Evolutionary conservation across 2,113 vertebrate species (phyloP).

Genomic region (Antechinus flavipes): DNA sequence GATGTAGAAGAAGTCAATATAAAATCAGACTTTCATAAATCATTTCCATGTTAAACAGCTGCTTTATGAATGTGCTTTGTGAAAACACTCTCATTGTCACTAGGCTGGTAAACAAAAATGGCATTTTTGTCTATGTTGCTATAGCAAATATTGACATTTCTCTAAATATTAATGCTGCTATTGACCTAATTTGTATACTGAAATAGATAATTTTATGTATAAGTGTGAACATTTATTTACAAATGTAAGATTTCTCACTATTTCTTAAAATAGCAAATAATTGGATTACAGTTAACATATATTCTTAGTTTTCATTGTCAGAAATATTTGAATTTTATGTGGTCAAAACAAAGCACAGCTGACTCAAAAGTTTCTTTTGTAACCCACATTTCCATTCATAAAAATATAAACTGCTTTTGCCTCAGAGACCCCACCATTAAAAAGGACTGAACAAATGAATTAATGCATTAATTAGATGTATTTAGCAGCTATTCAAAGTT

Average conservation of each 20-base stretch:
- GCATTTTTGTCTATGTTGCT: slow-evolving; percentile 1
- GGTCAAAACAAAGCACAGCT: not conserved
- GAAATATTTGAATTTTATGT: not conserved
- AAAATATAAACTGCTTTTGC: slow-evolving; percentile 39
- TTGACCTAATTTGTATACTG: not conserved
- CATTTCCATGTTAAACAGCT: slow-evolving; percentile 72
- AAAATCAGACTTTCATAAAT: slow-evolving; percentile 73
- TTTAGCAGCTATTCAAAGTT: slow-evolving; percentile 17
- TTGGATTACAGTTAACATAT: not conserved
- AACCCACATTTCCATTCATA: not conserved
- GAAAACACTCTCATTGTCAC: slow-evolving; percentile 36
- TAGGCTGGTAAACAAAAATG: not conserved
- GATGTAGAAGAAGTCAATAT: slow-evolving; percentile 49
- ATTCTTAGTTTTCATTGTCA: not conserved
- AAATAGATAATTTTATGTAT: slow-evolving; percentile 8
- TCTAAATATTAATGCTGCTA: not conserved
- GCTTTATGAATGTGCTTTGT: slow-evolving; percentile 58
- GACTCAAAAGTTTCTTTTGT: slow-evolving; percentile 32
- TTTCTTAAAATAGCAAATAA: not conserved
- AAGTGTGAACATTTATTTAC: not conserved
- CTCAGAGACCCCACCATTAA: not conserved
- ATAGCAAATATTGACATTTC: not conserved
- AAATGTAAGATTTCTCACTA: not conserved
- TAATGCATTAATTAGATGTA: not conserved
- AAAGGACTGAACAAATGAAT: not conserved